Evolutionary conservation across 1,140 invertebrate genomes (phyloP), one percentile per base, ranked within the genome.

Genomic region (Araneus ventricosus): DNA sequence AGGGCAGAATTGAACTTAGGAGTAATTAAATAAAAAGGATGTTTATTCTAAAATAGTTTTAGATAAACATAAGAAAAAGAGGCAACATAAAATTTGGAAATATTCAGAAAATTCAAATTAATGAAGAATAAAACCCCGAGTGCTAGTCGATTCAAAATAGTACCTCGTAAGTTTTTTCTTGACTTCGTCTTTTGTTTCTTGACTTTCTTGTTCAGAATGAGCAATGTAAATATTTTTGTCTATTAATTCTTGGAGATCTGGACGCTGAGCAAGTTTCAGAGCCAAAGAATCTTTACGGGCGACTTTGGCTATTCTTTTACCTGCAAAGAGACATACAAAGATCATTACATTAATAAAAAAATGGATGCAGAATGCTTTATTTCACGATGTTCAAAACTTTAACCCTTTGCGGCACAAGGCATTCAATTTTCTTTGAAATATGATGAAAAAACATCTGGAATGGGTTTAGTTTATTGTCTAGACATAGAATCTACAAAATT

Each of bases 211-310:
- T 94, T 99, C 98, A 94, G 97, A 97, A 95, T 99, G 98, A 94
- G 98, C 96, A 79, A 98, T 98, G 95, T 99, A 96, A 94, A 99
- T 99, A 95, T 99, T 99, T 95, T 99, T 97, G 95, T 99, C 99
- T 94, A 99, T 99, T 90, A 99, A 97, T 95, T 99, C 99, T 96
- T 99, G 98, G 88, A 94, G 94, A 95, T 99, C 97, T 8, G 99
- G 99, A 92, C 99, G 96, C 93, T 99, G 96, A 94, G 98, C 97
- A 93, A 99, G 96, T 95, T 99, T 99, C 95, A 99, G 96, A 87
- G 99, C 99, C 94, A 99, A 96, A 95, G 98, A 99, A 95, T 99
- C 99, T 95, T 99, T 99, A 79, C 99, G 96, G 82, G 98, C 98
- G 93, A 99, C 97, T 96, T 99, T 99, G 80, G 98, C 97, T 94